Evolutionary conservation across 2,113 vertebrate species (phyloP).

Genomic region (Nettapus auritus): DNA sequence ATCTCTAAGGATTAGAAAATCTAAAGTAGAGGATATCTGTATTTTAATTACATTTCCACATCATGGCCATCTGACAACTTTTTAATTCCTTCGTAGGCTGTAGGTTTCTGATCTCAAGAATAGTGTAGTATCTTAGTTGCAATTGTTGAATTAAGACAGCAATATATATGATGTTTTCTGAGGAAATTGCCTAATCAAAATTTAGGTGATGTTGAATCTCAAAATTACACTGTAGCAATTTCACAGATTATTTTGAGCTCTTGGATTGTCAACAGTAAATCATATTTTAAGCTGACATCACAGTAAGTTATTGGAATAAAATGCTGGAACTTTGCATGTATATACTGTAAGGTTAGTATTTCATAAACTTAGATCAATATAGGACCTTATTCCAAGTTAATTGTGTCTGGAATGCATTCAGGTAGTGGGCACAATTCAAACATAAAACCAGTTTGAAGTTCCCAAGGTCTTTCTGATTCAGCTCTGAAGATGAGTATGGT

Average conservation of each 20-base stretch:
- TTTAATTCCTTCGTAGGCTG: neutral
- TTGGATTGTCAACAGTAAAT: neutral
- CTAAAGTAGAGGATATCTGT: neutral
- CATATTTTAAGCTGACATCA: neutral
- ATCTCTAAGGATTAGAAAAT: neutral
- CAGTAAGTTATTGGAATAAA: neutral
- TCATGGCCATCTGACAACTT: conserved; percentile 12
- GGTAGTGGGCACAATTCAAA: neutral
- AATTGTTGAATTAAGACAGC: neutral
- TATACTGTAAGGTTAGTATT: neutral
- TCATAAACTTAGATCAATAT: neutral
- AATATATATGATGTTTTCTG: neutral
- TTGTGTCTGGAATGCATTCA: conserved; percentile 8
- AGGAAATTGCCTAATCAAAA: neutral
- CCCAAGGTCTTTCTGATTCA: neutral
- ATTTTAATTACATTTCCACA: neutral
- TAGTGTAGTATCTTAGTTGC: neutral
- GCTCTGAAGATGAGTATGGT: neutral
- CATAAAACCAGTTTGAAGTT: neutral
- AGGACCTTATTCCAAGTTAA: neutral
- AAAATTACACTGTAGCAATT: neutral
- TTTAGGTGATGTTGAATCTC: neutral
- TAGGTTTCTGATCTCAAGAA: conserved; percentile 11
- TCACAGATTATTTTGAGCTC: neutral
- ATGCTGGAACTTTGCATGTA: neutral